Conservation (phyloP, 2,113 vertebrate genomes). For the Xiphophorus hellerii region DNA sequence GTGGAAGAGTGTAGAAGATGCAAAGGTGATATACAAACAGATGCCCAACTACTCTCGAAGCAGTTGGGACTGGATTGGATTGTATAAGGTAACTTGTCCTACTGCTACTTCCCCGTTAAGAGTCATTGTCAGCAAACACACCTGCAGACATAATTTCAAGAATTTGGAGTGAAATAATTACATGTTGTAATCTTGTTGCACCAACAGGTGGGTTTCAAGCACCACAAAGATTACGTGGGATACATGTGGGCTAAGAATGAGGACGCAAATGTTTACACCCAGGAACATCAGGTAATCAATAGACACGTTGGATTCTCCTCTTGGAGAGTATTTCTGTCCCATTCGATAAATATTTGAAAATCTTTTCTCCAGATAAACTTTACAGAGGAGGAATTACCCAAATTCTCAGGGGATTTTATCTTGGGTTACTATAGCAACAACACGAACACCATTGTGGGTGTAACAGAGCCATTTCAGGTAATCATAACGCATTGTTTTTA, state of each 20-base stretch:
- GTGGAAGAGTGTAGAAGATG: constrained; percentile 90
- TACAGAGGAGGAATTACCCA: constrained; percentile 90
- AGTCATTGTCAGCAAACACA: neutral
- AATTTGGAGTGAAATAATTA: neutral
- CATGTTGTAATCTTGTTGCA: constrained; percentile 1
- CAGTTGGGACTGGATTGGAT: constrained; percentile 99
- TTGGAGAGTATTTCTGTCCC: constrained; percentile 13
- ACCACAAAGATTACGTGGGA: constrained; percentile 94
- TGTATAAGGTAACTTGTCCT: constrained; percentile 87
- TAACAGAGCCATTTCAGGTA: constrained; percentile 96
- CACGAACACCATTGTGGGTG: constrained; percentile 86
- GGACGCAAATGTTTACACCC: constrained; percentile 82
- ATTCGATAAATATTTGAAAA: constrained; percentile 32
- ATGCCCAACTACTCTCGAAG: constrained; percentile 87
- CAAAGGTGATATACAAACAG: constrained; percentile 84
- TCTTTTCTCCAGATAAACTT: constrained; percentile 84
- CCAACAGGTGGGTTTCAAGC: constrained; percentile 93
- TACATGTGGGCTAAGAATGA: constrained; percentile 96
- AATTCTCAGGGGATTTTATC: constrained; percentile 91
- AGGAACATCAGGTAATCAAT: constrained; percentile 80
- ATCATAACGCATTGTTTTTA: constrained; percentile 40
- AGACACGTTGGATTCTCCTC: neutral
- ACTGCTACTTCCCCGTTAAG: neutral
- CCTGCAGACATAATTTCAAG: neutral
- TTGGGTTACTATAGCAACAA: constrained; percentile 93